Base-by-base conservation (phyloP, 2,113 vertebrate species). In the Pipa parva region DNA sequence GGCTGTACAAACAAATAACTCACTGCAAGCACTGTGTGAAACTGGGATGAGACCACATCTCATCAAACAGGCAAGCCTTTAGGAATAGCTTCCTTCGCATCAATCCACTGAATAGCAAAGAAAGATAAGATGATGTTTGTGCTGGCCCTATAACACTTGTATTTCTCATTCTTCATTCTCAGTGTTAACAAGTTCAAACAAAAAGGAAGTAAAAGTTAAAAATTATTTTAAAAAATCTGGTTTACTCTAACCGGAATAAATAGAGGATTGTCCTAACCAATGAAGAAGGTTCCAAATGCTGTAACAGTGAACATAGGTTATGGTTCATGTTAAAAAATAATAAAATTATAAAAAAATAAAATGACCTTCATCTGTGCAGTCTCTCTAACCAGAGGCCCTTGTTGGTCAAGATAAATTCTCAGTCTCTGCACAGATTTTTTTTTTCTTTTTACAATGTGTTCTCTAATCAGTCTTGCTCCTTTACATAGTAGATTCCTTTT, bases 401-500 rank as follows among this genome's bases (percentile, higher is more conserved):
- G 5, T 25, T 5, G 17, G 13, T 50, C 7, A 0, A 15, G 28
- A 56, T 31, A 22, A 13, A 39, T 37, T 63, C 65, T 5, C 31
- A 17, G 5, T 13, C 15, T 42, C 39, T 42, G 39, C 3, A n/a
- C 2, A n/a, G 33, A 36, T 13, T 12, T 9, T 5, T 36, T 9
- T 11, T 3, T 3, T 12, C 10, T 5, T 36, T 9, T 11, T 3
- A 2, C 33, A n/a, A 20, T 8, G 2, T 1, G 11, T 24, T 72
- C 59, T 5, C 10, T 2, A 3, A 1, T 9, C 9, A 36, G 33
- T 3, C 33, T 25, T 48, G 21, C 22, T 1, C 0, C 15, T 0
- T 3, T 33, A 93, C 90, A 94, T 90, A 29, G 76, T 71, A 0
- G 90, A 92, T 24, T 94, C 90, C 50, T 87, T 85, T 18, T 90